These are phyloP conservation scores for Potorous gilbertii DNA, from an alignment of 2,797 vertebrate genomes.

Conservation along the genomic window DNA sequence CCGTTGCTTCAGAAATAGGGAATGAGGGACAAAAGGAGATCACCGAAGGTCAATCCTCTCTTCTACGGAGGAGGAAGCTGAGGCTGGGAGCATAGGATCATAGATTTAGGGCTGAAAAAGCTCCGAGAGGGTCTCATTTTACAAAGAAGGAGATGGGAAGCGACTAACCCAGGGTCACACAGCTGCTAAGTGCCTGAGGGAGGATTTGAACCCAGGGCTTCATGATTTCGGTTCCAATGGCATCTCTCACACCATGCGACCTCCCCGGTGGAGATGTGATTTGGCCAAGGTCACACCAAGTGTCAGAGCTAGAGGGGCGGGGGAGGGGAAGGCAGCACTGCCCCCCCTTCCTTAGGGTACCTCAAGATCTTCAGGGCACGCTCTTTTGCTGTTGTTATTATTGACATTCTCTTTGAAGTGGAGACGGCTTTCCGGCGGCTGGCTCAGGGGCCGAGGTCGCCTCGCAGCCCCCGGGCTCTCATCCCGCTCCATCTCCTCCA, in stretches of 20 bases:
- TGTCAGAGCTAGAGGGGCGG: background rate
- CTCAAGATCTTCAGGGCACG: slow-evolving; percentile 86
- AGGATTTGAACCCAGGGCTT: background rate
- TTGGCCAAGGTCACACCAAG: background rate
- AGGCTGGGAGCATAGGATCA: background rate
- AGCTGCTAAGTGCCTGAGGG: background rate
- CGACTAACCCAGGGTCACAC: background rate
- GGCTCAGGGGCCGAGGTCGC: slow-evolving; percentile 74
- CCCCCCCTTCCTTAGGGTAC: slow-evolving; percentile 83
- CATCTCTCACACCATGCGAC: background rate
- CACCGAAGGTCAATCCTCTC: background rate
- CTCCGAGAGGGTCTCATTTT: background rate
- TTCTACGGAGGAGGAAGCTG: background rate
- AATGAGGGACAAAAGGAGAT: background rate
- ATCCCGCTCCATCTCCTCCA: slow-evolving; percentile 74
- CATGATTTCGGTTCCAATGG: background rate
- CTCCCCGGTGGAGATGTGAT: background rate
- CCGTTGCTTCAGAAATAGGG: background rate
- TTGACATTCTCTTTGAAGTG: slow-evolving; percentile 91
- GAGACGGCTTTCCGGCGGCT: slow-evolving; percentile 84
- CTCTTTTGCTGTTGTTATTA: slow-evolving; percentile 94
- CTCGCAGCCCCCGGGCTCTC: slow-evolving; percentile 84
- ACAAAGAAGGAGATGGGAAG: background rate
- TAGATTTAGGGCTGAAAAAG: background rate
- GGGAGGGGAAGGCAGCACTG: rapidly evolving